Conservation (phyloP, 2,113 vertebrate species). For the Microcebus murinus region DNA sequence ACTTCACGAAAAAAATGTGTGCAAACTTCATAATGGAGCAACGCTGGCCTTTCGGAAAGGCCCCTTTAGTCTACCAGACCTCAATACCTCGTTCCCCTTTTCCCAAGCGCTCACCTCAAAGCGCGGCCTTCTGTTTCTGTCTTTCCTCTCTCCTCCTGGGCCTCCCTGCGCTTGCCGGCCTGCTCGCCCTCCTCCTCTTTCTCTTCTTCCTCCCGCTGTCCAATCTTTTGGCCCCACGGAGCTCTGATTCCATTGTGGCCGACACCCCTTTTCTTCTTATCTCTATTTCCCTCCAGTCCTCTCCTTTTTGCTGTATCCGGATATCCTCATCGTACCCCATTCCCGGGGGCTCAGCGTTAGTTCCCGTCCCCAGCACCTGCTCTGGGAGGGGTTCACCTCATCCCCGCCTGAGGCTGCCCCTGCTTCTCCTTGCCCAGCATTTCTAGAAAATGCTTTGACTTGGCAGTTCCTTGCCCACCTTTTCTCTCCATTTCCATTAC, state of each 20-base stretch:
- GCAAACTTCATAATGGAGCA: not conserved
- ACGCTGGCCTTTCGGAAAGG: not conserved
- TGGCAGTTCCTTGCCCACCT: not conserved
- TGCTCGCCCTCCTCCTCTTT: not conserved
- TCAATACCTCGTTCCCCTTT: rapidly evolving
- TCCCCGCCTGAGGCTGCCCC: not conserved
- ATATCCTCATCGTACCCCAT: not conserved
- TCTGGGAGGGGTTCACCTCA: not conserved
- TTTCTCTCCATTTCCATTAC: not conserved
- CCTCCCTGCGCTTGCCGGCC: not conserved
- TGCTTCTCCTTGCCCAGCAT: not conserved
- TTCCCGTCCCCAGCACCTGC: no score
- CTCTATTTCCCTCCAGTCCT: not conserved
- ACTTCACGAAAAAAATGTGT: not conserved
- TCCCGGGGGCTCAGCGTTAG: not conserved
- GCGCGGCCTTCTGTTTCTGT: not conserved
- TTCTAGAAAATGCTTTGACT: not conserved
- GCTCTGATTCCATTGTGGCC: not conserved
- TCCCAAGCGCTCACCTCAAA: not conserved
- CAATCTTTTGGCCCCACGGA: no score
- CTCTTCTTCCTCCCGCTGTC: not conserved
- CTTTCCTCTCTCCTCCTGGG: not conserved
- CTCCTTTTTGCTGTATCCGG: no score
- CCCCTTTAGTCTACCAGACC: no score
- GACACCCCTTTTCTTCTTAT: not conserved